Base-by-base conservation (phyloP, 2,797 vertebrate genomes). In the Natrix natrix region DNA sequence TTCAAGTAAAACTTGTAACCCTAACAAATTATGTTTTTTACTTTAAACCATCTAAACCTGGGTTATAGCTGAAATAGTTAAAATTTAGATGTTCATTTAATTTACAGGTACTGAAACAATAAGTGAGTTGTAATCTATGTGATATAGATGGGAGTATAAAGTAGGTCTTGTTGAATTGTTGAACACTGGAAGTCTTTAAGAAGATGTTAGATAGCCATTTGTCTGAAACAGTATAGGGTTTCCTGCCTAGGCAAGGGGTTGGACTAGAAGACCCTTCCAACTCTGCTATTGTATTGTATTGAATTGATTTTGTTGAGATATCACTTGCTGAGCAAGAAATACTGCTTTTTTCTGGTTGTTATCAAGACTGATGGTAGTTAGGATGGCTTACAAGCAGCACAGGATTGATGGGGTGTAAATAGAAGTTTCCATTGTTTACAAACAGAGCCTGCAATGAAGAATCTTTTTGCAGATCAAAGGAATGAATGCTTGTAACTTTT, bases 31-130 rank as follows among this genome's bases (percentile, higher is more conserved):
- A 89, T 17, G 20, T 43, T 92, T 52, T 86, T 90, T 86, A 83
- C 61, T n/a, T 90, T 92, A 89, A 83, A 48, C 16, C 57, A 54
- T 60, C 89, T 92, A 60, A 92, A 89, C 54, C 56, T 90, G 14
- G 37, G 32, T 14, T 61, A 2, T 83, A 37, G 37, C 8, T 43
- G n/a, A 88, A 69, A 83, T 32, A 61, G 63, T 87, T 59, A 43
- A 69, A 57, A 32, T 57, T 52, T 32, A 92, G 59, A 12, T 52
- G 4, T 78, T 52, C 12, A 4, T 43, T 66, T 28, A 78, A n/a
- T 61, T 54, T 92, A 92, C 28, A 14, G 22, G 12, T 92, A 52
- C 26, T 83, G 63, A 32, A 37, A 28, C 37, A 32, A 83, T 52
- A 56, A 37, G 28, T 17, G 69, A 63, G 5, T 20, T 61, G 28